Percentiles rank a stretch among this genome's conserved stretches.
Evolutionary conservation across 2,797 vertebrate genomes (phyloP).

Genomic region (Megaceryle alcyon): DNA sequence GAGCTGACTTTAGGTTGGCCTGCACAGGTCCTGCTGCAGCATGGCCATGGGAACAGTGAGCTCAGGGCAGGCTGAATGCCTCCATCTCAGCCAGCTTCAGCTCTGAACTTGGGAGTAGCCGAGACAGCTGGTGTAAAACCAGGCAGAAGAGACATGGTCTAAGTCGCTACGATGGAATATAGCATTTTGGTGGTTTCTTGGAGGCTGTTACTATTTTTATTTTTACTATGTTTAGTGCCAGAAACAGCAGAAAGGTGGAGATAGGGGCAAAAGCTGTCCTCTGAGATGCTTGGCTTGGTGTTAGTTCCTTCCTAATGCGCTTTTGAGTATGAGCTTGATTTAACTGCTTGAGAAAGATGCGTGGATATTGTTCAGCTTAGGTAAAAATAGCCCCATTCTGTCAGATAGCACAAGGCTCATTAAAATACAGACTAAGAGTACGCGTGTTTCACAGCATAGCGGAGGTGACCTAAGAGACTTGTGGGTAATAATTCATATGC

Average conservation of each 20-base stretch:
- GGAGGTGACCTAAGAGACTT: conserved; percentile 2
- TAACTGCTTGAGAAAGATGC: conserved; percentile 1
- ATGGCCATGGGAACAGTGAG: not conserved
- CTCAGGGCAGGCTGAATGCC: not conserved
- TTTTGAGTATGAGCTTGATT: not conserved
- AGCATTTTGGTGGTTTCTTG: not conserved
- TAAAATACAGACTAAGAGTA: not conserved
- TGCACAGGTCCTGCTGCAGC: not conserved
- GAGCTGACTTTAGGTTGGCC: not conserved
- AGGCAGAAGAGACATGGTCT: not conserved
- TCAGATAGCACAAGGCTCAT: not conserved
- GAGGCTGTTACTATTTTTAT: not conserved
- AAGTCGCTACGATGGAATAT: not conserved
- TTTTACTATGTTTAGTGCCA: fast-evolving
- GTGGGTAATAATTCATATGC: conserved; percentile 36
- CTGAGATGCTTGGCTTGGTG: not conserved
- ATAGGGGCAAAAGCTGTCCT: not conserved
- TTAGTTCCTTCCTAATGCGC: not conserved
- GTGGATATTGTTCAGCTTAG: not conserved
- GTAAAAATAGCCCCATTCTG: conserved; percentile 53
- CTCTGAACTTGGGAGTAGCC: not conserved
- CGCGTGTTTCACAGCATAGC: not conserved
- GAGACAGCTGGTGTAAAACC: not conserved
- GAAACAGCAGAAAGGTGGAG: not conserved
- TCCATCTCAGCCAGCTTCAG: not conserved